Evolutionary conservation across 2,888 invertebrate species (phyloP).

Genomic region (Patella depressa): DNA sequence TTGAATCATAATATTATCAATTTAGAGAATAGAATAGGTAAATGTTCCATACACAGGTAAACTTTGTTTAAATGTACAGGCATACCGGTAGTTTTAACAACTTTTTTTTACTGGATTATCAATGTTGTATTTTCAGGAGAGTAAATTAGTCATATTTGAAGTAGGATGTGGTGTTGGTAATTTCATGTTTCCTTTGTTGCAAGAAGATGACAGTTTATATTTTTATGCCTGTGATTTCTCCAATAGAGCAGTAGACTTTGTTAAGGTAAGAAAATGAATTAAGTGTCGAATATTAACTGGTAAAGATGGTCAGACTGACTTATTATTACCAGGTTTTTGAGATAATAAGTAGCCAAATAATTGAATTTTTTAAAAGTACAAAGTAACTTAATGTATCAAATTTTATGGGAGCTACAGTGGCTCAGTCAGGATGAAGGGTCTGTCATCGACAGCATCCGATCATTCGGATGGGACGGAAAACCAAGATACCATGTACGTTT

Average conservation of each 20-base stretch:
- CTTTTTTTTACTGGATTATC: too few species aligned
- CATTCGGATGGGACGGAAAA: too few species aligned
- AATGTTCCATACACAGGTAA: too few species aligned
- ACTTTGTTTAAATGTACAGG: too few species aligned
- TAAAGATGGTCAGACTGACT: background rate
- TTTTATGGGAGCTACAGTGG: too few species aligned
- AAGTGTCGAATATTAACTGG: background rate
- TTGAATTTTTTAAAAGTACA: background rate
- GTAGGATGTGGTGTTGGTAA: conserved; percentile 98
- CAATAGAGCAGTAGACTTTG: conserved; percentile 88
- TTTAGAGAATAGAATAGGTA: too few species aligned
- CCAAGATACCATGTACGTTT: too few species aligned
- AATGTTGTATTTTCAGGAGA: conserved; percentile 26
- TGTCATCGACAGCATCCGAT: too few species aligned
- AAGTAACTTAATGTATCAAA: background rate
- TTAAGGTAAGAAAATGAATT: conserved; percentile 74
- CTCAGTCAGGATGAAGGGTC: too few species aligned
- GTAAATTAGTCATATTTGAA: conserved; percentile 77
- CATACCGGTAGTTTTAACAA: too few species aligned
- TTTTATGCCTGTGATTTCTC: conserved; percentile 93
- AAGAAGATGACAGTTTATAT: conserved; percentile 81
- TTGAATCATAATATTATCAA: too few species aligned
- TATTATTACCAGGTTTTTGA: background rate
- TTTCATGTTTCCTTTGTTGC: conserved; percentile 90
- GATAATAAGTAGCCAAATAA: background rate